Evolutionary conservation across 92 coral and sea anemone genomes (phyloP), one percentile per base, ranked within the genome.

Genomic region (Scolanthus callimorphus): DNA sequence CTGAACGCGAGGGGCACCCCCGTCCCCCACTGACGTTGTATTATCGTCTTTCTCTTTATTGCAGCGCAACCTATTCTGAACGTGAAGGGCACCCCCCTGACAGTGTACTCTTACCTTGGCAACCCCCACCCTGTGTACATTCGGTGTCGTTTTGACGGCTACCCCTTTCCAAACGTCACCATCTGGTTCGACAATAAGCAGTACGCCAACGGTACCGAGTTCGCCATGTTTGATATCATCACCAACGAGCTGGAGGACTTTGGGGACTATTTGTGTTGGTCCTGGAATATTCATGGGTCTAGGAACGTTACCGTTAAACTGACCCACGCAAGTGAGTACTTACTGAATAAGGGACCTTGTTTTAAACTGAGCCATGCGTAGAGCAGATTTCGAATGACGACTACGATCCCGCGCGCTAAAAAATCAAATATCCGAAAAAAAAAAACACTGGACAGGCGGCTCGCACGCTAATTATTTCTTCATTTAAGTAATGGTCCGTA

Each of bases 21-120:
- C n/a, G n/a, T n/a, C n/a, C n/a, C n/a, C n/a, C n/a, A n/a, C n/a
- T n/a, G n/a, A n/a, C n/a, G n/a, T n/a, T n/a, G n/a, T n/a, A n/a
- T n/a, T n/a, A n/a, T n/a, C n/a, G n/a, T n/a, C n/a, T n/a, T n/a
- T n/a, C n/a, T n/a, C n/a, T n/a, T n/a, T n/a, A 17, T 26, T 37
- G 22, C 65, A 68, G 75, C 75, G 9, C 31, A 3, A 21, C 75
- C 75, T 3, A 21, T 17, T 19, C 11, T 68, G 24, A 68, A 68
- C 38, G 17, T 3, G 0, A 68, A 68, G 34, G 75, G 75, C 28
- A 68, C 75, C 2, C 75, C 19, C 4, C 45, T 43, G 0, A 45
- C 75, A 17, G 76, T 76, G 19, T 76, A 76, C 63, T 66, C 75
- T 22, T 55, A 57, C 13, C 82, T 76, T 20, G 82, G 82, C 24